Evolutionary conservation across 2,113 vertebrate species (phyloP).

Genomic region (Heptranchias perlo): DNA sequence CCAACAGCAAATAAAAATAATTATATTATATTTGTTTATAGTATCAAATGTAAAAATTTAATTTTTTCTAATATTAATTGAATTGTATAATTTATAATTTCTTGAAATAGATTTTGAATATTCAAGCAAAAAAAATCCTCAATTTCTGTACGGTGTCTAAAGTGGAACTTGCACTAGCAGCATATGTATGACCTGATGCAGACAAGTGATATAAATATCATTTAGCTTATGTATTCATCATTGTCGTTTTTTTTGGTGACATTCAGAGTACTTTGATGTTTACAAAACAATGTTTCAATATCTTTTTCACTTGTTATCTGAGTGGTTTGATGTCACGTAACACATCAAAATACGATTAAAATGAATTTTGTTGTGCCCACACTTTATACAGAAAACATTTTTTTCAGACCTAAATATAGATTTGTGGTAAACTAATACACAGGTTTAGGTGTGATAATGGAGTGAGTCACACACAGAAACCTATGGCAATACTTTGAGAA

Average conservation of each 20-base stretch:
- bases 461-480: conserved; percentile 1
- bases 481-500: no score
- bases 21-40: neutral
- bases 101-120: neutral
- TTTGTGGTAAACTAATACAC: neutral
- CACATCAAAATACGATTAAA: neutral
- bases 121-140: neutral
- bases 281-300: neutral
- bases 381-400: neutral
- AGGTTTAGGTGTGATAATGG: neutral
- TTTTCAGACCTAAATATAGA: conserved; percentile 24
- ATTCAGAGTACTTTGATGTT: conserved; percentile 11
- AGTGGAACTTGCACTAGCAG: neutral
- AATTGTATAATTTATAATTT: neutral
- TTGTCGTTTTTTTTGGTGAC: neutral
- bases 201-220: neutral
- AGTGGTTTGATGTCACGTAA: neutral
- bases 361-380: neutral
- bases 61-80: neutral
- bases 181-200: neutral
- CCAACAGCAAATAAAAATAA: neutral
- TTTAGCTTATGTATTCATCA: neutral
- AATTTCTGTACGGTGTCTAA: neutral
- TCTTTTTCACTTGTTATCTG: neutral
- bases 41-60: neutral